Percentiles rank a stretch among this genome's conserved stretches.
phyloP scores from a whole-genome alignment of 2,888 invertebrate genomes.

The Aleiodes testaceus region DNA sequence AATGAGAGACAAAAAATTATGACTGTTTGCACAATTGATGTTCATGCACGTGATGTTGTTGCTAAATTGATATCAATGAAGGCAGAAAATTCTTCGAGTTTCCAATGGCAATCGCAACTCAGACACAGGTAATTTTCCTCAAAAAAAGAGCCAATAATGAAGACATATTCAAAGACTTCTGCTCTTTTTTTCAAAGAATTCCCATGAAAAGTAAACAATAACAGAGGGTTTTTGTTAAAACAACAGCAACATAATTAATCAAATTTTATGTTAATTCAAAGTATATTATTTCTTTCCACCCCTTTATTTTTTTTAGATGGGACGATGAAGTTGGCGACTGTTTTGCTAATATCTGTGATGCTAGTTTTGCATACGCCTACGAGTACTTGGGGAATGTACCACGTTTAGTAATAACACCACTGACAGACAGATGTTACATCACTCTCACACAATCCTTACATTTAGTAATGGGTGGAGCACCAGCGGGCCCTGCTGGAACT shows the following conservation, averaged over 20 bases:
- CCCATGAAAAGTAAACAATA: no score
- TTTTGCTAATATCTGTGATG: slow-evolving; percentile 95
- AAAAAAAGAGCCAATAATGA: not conserved
- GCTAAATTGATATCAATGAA: slow-evolving; percentile 88
- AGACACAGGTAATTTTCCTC: slow-evolving; percentile 76
- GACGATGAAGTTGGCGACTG: slow-evolving; percentile 86
- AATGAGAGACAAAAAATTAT: slow-evolving; percentile 96
- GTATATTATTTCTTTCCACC: slow-evolving; percentile 1
- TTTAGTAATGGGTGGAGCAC: slow-evolving; percentile 96
- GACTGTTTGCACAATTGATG: slow-evolving; percentile 97
- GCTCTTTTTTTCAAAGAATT: no score
- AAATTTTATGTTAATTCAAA: slow-evolving; percentile 8
- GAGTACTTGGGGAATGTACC: slow-evolving; percentile 97
- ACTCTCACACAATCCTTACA: slow-evolving; percentile 94
- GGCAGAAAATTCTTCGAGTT: slow-evolving; percentile 85
- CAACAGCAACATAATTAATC: not conserved
- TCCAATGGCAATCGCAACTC: slow-evolving; percentile 94
- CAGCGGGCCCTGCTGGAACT: slow-evolving; percentile 96
- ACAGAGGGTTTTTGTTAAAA: no score
- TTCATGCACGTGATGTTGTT: slow-evolving; percentile 95
- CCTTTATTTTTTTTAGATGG: slow-evolving; percentile 77
- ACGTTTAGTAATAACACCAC: slow-evolving; percentile 93
- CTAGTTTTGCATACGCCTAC: slow-evolving; percentile 91
- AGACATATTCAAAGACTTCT: no score
- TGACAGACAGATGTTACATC: slow-evolving; percentile 96